Conservation (phyloP, 2,888 invertebrate genomes). For the Himalopsyche tibetana region DNA sequence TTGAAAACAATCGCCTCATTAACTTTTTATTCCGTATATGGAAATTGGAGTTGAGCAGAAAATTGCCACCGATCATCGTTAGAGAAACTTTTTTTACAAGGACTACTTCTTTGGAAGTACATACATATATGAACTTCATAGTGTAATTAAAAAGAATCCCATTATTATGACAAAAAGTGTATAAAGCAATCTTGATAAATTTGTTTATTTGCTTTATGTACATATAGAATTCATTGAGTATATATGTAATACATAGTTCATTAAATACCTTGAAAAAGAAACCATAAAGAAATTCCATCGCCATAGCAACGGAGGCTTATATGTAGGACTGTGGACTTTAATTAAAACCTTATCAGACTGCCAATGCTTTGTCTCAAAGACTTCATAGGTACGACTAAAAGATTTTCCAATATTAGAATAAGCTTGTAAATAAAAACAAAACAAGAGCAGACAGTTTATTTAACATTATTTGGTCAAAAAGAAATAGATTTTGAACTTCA, state of each 20-base stretch:
- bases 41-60: too few species aligned
- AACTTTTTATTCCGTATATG: too few species aligned
- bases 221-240: background rate
- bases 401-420: background rate
- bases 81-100: too few species aligned
- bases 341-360: constrained; percentile 3
- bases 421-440: background rate
- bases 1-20: too few species aligned
- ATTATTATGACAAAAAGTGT: background rate
- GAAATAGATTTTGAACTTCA: too few species aligned
- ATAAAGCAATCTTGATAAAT: background rate
- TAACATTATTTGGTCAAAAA: too few species aligned
- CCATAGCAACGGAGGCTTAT: background rate
- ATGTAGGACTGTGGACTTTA: background rate
- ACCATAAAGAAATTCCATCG: background rate
- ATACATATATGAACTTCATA: too few species aligned
- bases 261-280: background rate
- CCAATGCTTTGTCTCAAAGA: constrained; percentile 15
- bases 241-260: background rate
- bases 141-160: too few species aligned
- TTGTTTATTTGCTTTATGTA: background rate
- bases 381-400: background rate
- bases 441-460: background rate
- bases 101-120: too few species aligned
- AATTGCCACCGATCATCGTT: too few species aligned